Conservation (phyloP, 2,113 vertebrate species). For the Emydocephalus ijimae region DNA sequence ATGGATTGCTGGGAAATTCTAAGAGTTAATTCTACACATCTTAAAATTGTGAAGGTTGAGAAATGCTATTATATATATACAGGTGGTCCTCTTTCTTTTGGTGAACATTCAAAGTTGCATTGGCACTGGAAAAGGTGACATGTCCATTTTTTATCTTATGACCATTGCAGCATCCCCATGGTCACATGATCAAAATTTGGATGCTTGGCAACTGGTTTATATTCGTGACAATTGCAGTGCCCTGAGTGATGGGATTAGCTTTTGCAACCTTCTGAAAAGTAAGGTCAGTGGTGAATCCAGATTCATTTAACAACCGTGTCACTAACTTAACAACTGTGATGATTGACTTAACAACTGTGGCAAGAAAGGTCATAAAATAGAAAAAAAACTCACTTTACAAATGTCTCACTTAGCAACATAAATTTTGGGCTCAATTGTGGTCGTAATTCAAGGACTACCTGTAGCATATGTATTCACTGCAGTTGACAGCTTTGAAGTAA, state of each 20-base stretch:
- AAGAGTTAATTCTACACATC: not conserved
- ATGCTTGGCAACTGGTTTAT: not conserved
- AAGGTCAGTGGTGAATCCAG: not conserved
- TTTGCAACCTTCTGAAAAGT: not conserved
- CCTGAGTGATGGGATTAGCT: not conserved
- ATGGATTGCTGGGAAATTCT: not conserved
- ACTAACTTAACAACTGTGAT: not conserved
- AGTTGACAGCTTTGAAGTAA: constrained; percentile 46
- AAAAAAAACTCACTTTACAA: not conserved
- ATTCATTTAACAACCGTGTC: not conserved
- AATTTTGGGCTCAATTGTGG: not conserved
- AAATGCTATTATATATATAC: not conserved
- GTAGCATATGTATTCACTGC: not conserved
- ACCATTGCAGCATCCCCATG: not conserved
- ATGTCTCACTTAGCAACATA: not conserved
- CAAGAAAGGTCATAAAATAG: not conserved
- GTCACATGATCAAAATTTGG: not conserved
- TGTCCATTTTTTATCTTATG: not conserved
- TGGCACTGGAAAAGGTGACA: not conserved
- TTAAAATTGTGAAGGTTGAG: not conserved
- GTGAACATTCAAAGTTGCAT: not conserved
- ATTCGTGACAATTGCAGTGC: not conserved
- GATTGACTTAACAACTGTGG: not conserved
- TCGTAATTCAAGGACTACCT: not conserved
- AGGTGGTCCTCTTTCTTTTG: not conserved